Evolutionary conservation across 2,888 invertebrate species (phyloP).

Genomic region (Xestia c-nigrum): DNA sequence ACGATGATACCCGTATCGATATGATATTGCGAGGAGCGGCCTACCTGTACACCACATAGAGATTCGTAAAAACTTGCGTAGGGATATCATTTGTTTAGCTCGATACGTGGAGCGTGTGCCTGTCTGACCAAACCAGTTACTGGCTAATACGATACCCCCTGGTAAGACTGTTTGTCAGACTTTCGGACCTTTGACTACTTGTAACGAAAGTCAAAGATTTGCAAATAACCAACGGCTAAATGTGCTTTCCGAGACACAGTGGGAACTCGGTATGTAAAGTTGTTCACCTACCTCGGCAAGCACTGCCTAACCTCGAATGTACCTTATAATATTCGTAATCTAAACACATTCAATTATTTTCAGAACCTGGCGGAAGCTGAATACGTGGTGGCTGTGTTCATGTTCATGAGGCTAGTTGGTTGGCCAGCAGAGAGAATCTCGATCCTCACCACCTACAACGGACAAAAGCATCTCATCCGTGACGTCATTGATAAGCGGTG

Average conservation of each 20-base stretch:
- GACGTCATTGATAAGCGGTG: constrained; percentile 98
- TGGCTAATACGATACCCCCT: too few species aligned
- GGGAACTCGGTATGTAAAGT: background rate
- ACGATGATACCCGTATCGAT: background rate
- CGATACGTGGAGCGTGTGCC: too few species aligned
- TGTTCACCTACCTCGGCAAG: background rate
- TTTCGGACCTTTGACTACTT: background rate
- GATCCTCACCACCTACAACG: constrained; percentile 99
- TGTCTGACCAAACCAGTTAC: too few species aligned
- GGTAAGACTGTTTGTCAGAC: background rate
- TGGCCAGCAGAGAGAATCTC: constrained; percentile 99
- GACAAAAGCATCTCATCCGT: constrained; percentile 98
- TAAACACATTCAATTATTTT: constrained; percentile 30
- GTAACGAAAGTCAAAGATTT: background rate
- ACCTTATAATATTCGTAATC: background rate
- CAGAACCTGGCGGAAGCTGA: constrained; percentile 97
- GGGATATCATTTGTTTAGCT: background rate
- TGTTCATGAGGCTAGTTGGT: constrained; percentile 99
- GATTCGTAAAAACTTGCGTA: background rate
- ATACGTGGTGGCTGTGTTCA: constrained; percentile 98
- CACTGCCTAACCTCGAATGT: background rate
- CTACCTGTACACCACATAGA: too few species aligned
- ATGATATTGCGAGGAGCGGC: background rate
- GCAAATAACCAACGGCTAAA: background rate
- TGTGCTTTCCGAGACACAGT: background rate